phyloP scores from a whole-genome alignment of 2,113 vertebrate species.

The Marcusenius ussheri region DNA sequence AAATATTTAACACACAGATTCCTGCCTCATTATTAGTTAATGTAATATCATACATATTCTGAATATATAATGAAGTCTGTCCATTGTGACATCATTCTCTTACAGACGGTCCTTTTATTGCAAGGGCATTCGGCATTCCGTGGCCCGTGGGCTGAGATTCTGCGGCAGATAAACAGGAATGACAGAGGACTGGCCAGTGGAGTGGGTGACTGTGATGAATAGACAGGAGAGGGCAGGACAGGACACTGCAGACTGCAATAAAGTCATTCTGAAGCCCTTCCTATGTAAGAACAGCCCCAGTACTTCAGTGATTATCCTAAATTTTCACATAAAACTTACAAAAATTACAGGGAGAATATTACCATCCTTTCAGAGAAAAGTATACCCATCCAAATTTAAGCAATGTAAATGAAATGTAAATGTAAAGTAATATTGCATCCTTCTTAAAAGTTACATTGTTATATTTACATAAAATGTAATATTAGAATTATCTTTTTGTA shows the following conservation, averaged over 20 bases:
- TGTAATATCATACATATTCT: slow-evolving; percentile 33
- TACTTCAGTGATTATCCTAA: not conserved
- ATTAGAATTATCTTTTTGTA: not conserved
- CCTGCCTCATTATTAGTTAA: slow-evolving; percentile 37
- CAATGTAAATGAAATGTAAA: not conserved
- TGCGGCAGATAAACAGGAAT: not conserved
- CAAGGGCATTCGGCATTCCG: not conserved
- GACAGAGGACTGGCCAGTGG: not conserved
- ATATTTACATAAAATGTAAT: not conserved
- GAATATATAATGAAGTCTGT: slow-evolving; percentile 29
- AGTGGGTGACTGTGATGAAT: not conserved
- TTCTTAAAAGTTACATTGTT: not conserved
- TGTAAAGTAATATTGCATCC: not conserved
- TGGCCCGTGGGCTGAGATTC: not conserved
- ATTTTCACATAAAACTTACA: not conserved
- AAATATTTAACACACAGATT: slow-evolving; percentile 36
- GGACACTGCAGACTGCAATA: not conserved
- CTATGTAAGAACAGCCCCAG: not conserved
- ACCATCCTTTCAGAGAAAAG: not conserved
- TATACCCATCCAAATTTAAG: not conserved
- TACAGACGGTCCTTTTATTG: slow-evolving; percentile 24
- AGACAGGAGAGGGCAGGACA: not conserved
- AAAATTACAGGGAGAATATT: not conserved
- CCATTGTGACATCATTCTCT: slow-evolving; percentile 29
- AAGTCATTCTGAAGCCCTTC: not conserved